Evolutionary conservation across 2,888 invertebrate genomes (phyloP), one percentile per base, ranked within the genome.

Genomic region (Latrodectus hesperus): DNA sequence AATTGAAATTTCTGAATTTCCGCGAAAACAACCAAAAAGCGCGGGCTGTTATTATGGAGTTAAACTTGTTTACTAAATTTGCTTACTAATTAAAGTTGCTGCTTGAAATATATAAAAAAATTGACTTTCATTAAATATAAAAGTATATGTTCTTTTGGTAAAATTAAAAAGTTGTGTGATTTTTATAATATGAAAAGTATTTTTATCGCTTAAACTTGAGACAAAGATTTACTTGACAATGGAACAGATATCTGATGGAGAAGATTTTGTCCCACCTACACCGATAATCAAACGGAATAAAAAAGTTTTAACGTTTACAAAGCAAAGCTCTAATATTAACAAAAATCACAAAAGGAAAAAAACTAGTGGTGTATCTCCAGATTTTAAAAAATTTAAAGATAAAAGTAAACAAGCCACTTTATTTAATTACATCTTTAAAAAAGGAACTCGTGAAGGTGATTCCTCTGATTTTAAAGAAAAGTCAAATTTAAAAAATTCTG

Each of bases 211-310:
- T 26, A 67, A 3, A 67, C 16, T 51, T 9, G n/a, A 77, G 68
- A 67, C 52, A 53, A 14, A 3, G 10, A n/a, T 51, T 64, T 49
- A 12, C n/a, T 75, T 64, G 8, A 49, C 52, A 55, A 84, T 84
- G 84, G 84, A 77, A 38, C 38, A 12, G 9, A 26, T 75, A 14
- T 75, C 77, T 53, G 86, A 87, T 70, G 26, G 14, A 53, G 86
- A 87, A 65, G 86, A 87, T 26, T 64, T 87, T 60, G 70, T 87
- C 6, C 86, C 86, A n/a, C 86, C 86, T 14, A 81, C 86, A 53
- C 86, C 86, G n/a, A 17, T 72, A 65, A 38, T 26, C 77, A 60
- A 16, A 60, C 65, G 12, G 16, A 49, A n/a, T 22, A 86, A 80
- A 22, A 49, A 72, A 49, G 11, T 53, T 76, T 53, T 26, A 11